Conservation (phyloP, 2,888 invertebrate species). For the Trichacis sp. region DNA sequence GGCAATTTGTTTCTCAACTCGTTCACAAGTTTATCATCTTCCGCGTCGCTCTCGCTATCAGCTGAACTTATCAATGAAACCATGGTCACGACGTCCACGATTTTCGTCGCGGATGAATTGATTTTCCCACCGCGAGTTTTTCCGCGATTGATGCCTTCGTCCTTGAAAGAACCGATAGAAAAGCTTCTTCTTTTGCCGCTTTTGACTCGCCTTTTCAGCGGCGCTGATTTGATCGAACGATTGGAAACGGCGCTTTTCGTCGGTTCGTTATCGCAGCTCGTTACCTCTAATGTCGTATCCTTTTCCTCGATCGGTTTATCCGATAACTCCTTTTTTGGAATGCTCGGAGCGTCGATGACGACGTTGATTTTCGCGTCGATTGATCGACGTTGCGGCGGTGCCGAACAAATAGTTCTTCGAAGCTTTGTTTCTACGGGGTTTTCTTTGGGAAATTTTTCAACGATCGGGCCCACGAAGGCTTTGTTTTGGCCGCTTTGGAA, state of each 20-base stretch:
- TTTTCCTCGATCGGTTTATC: conserved; percentile 33
- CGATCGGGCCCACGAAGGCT: conserved; percentile 54
- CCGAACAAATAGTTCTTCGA: conserved; percentile 55
- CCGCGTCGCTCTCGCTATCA: conserved; percentile 74
- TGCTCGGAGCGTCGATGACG: conserved; percentile 52
- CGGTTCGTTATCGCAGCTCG: conserved; percentile 20
- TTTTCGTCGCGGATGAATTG: conserved; percentile 39
- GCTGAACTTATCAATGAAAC: conserved; percentile 77
- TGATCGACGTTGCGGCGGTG: conserved; percentile 54
- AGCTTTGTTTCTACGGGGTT: conserved; percentile 24
- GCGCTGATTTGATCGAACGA: conserved; percentile 58
- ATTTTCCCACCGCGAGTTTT: conserved; percentile 36
- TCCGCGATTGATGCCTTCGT: conserved; percentile 39
- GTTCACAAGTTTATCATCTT: conserved; percentile 62
- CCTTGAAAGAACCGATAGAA: conserved; percentile 39
- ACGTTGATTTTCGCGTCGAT: conserved; percentile 54
- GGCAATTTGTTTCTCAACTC: conserved; percentile 63
- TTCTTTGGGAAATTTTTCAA: conserved; percentile 30
- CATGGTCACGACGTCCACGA: conserved; percentile 73
- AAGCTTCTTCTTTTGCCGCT: conserved; percentile 52
- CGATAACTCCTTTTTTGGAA: conserved; percentile 17
- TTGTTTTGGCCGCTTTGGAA: conserved; percentile 57
- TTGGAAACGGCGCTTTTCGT: conserved; percentile 30
- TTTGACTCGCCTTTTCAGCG: conserved; percentile 58
- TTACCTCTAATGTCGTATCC: conserved; percentile 21